Conservation (phyloP, 2,888 invertebrate genomes). For the Vannuccia rotundouncinata region DNA sequence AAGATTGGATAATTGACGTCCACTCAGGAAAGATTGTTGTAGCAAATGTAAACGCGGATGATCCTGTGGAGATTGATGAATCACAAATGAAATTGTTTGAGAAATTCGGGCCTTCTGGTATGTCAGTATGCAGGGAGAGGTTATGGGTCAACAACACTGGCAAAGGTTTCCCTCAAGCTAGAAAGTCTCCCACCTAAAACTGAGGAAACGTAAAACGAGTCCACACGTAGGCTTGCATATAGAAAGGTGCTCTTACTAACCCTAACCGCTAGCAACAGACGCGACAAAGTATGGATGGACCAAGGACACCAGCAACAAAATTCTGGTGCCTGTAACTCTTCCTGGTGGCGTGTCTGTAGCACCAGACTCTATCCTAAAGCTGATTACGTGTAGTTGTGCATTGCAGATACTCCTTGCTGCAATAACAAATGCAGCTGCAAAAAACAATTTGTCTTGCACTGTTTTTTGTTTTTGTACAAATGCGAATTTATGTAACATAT, state of each 20-base stretch:
- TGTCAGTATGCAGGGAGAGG: neutral
- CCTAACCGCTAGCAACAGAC: no score
- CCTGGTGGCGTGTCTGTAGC: conserved; percentile 19
- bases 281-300: neutral
- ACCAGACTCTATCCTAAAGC: conserved; percentile 21
- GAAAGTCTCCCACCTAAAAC: neutral
- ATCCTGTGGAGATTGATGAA: no score
- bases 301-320: neutral
- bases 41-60: no score
- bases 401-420: no score
- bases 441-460: no score
- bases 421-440: neutral
- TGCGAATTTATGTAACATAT: no score
- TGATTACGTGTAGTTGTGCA: conserved; percentile 15
- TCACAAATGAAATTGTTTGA: no score
- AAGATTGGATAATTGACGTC: no score
- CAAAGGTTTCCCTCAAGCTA: conserved; percentile 19
- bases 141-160: neutral
- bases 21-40: no score
- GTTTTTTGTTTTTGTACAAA: no score
- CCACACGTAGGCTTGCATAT: neutral
- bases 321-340: conserved; percentile 8
- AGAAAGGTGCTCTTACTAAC: neutral
- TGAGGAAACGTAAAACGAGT: conserved; percentile 15
- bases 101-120: no score